Base-by-base conservation (phyloP, 1,140 invertebrate species). In the Drosophila athabasca region DNA sequence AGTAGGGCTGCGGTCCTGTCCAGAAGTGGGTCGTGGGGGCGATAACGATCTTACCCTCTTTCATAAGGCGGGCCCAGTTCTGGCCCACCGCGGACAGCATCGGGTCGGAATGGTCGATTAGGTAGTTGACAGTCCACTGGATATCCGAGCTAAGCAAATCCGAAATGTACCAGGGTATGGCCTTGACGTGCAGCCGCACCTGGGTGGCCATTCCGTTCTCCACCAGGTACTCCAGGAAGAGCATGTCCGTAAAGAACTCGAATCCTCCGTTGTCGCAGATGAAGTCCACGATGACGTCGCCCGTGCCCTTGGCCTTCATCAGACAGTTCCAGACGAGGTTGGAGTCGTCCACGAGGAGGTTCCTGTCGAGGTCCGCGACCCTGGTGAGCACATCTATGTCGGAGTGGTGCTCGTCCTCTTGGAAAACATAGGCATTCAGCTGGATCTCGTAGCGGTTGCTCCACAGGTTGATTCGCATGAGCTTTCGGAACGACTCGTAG, bases 91-190 rank as follows among this genome's bases (percentile, higher is more conserved):
- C 1, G 0, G 76, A 77, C 8, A 93, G 62, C 54, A 77, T 45
- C 44, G 78, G 55, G 39, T 84, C 54, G 58, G 91, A 68, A 35
- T 92, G 90, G 6, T 89, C 62, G 19, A 62, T 71, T 65, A 95
- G 90, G 44, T 90, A 85, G 2, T 93, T 65, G 6, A 95, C 64
- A 0, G 94, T 94, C 95, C 95, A 98, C 64, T 94, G 66, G 45
- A 99, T 95, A 93, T 99, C 98, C 2, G 91, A 74, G 9, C 71
- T 65, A 0, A 95, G 97, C 1, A 95, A 95, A 92, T 99, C 99
- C 6, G 98, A 99, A 0, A 99, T 95, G 91, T 97, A 99, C 99
- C 99, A 99, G 0, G 98, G 98, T 72, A 97, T 95, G 5, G 93
- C 93, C 93, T 99, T 99, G 0, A 96, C 95, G 90, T 99, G 95